Conservation (phyloP, 2,888 invertebrate genomes). For the Xylocampa areola region DNA sequence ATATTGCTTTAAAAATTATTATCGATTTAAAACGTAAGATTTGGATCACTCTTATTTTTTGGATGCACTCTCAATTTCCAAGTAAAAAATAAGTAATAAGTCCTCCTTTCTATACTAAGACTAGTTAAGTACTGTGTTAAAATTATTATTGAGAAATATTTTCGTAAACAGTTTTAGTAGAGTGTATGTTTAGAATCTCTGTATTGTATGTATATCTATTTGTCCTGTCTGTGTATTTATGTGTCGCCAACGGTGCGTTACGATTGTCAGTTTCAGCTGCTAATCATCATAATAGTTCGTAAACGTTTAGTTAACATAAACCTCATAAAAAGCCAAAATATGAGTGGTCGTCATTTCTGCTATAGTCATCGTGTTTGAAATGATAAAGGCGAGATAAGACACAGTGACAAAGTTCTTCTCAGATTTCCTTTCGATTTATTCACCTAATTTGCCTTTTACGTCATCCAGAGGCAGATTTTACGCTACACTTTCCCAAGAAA, state of each 20-base stretch:
- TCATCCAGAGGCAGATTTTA: no score
- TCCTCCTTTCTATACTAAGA: conserved; percentile 28
- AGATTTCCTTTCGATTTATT: no score
- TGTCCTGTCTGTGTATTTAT: conserved; percentile 27
- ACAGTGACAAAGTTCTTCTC: no score
- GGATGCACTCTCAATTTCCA: conserved; percentile 4
- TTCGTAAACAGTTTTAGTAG: conserved; percentile 51
- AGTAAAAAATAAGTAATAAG: conserved; percentile 17
- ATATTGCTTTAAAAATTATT: no score
- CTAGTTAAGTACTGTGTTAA: conserved; percentile 26
- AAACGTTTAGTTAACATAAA: neutral
- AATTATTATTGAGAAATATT: conserved; percentile 43
- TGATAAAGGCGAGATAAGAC: no score
- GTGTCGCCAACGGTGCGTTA: conserved; percentile 22
- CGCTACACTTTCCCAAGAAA: no score
- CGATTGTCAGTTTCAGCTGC: conserved; percentile 33
- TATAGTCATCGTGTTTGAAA: no score
- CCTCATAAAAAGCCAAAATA: no score
- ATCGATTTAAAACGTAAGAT: no score
- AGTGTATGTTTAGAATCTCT: conserved; percentile 53
- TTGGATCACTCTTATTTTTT: neutral
- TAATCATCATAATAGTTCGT: neutral
- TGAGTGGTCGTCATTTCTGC: no score
- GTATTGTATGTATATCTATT: conserved; percentile 25
- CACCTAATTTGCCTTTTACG: no score